Evolutionary conservation across 2,113 vertebrate species (phyloP).

Genomic region (Tursiops truncatus): DNA sequence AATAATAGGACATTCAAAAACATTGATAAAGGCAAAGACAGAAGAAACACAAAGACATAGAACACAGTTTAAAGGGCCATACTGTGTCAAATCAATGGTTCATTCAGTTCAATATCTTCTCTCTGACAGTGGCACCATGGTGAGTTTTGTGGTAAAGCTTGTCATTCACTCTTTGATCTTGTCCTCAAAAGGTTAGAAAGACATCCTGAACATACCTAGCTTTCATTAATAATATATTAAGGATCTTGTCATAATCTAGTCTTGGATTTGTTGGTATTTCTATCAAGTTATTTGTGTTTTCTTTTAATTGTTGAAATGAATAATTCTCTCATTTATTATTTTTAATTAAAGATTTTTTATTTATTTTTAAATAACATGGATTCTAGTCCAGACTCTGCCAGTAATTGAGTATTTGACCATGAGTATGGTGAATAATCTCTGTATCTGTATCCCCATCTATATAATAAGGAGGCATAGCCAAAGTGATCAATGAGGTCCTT

Average conservation of each 20-base stretch:
- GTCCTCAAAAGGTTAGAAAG: conserved; percentile 51
- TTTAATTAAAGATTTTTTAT: too few relatives aligned
- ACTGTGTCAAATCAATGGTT: conserved; percentile 45
- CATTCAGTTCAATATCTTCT: neutral
- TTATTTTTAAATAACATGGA: neutral
- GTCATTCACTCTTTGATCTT: conserved; percentile 38
- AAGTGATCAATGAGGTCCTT: neutral
- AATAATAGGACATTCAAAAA: conserved; percentile 38
- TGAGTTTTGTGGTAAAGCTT: conserved; percentile 36
- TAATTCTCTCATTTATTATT: neutral
- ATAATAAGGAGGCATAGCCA: neutral
- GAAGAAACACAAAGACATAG: neutral
- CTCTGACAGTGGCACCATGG: neutral
- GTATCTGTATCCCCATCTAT: neutral
- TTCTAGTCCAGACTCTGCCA: neutral
- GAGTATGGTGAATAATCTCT: neutral
- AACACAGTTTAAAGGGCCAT: conserved; percentile 24
- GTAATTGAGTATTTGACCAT: conserved; percentile 13
- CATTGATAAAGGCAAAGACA: conserved; percentile 38
- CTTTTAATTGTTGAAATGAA: neutral
- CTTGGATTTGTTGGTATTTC: neutral
- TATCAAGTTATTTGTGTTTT: conserved; percentile 11
- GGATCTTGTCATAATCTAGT: neutral
- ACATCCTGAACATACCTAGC: neutral
- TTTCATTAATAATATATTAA: conserved; percentile 47